These are phyloP conservation scores for Thinocorus orbignyianus DNA, from an alignment of 2,113 vertebrate genomes.

Conservation along the genomic window DNA sequence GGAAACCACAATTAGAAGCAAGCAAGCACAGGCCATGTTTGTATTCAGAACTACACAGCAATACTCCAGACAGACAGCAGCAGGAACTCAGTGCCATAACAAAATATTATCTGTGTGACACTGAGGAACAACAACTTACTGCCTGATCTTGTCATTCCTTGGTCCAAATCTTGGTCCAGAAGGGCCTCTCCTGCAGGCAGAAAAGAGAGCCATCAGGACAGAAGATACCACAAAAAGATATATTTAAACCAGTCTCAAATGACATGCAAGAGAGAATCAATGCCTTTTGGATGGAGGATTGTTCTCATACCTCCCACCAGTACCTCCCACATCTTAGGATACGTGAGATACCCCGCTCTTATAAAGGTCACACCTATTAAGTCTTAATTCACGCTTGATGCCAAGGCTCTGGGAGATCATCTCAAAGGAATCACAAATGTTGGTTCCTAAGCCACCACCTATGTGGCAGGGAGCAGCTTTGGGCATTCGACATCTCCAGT, in stretches of 20 bases:
- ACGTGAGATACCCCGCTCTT: background rate
- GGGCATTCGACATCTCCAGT: background rate
- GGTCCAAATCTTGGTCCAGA: constrained; percentile 92
- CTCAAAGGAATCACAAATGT: background rate
- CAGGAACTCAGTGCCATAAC: background rate
- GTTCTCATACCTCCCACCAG: background rate
- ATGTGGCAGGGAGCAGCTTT: background rate
- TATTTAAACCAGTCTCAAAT: background rate
- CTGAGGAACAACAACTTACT: constrained; percentile 82
- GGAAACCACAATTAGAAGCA: background rate
- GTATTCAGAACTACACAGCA: background rate
- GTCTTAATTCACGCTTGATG: background rate
- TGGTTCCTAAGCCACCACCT: background rate
- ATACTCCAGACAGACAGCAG: background rate
- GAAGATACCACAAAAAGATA: background rate
- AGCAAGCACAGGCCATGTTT: background rate
- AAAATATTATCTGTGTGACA: background rate
- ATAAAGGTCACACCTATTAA: background rate
- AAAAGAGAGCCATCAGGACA: constrained; percentile 1
- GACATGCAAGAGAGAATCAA: background rate
- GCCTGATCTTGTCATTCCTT: constrained; percentile 95
- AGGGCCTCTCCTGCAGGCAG: constrained; percentile 87
- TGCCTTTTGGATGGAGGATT: rapidly evolving
- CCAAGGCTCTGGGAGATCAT: background rate
- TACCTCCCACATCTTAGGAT: background rate